Evolutionary conservation across 2,797 vertebrate species (phyloP).

Genomic region (Brachymystax lenok): DNA sequence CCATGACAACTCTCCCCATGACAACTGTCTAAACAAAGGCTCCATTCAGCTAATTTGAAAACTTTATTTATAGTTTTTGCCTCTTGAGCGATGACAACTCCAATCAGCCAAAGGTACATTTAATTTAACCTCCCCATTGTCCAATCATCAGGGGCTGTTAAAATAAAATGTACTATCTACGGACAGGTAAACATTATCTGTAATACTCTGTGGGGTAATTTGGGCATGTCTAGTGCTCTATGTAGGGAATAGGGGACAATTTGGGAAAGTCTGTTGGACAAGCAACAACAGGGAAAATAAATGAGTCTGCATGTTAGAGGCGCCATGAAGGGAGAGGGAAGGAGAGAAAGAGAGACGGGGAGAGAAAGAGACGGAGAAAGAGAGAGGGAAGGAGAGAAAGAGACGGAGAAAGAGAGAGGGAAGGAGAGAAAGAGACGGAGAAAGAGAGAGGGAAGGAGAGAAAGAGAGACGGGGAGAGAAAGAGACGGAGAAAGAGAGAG

Average conservation of each 20-base stretch:
- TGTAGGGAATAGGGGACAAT: too few relatives aligned
- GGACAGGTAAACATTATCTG: background rate
- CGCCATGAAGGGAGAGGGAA: constrained; percentile 30
- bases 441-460: too few relatives aligned
- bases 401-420: too few relatives aligned
- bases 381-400: too few relatives aligned
- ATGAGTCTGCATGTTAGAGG: constrained; percentile 41
- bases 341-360: too few relatives aligned
- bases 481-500: too few relatives aligned
- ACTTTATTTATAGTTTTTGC: constrained; percentile 47
- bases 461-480: constrained; percentile 16
- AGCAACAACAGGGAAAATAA: constrained; percentile 36
- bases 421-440: too few relatives aligned
- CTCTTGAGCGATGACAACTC: constrained; percentile 45
- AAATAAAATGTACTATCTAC: background rate
- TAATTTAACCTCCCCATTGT: background rate
- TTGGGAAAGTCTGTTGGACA: constrained; percentile 15
- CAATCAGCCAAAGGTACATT: constrained; percentile 9
- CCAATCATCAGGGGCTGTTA: background rate
- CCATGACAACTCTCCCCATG: constrained; percentile 1
- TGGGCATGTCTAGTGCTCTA: too few relatives aligned
- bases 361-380: too few relatives aligned
- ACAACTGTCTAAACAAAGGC: constrained; percentile 24
- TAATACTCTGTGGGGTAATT: background rate
- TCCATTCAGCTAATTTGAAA: constrained; percentile 33